Evolutionary conservation across 2,797 vertebrate genomes (phyloP).

Genomic region (Mormyrops boulengeri): DNA sequence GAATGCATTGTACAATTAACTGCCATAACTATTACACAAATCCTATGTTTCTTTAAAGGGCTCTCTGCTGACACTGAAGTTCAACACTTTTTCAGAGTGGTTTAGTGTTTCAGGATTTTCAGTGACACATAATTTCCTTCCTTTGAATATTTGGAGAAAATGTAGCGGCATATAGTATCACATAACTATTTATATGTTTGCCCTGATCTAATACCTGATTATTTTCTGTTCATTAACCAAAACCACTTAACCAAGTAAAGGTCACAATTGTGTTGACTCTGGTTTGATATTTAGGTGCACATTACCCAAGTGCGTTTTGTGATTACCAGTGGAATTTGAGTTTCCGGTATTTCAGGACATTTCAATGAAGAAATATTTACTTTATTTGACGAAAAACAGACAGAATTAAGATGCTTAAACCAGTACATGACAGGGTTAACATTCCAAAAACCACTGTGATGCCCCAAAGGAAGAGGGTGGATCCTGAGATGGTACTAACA

Average conservation of each 20-base stretch:
- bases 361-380: not conserved
- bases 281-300: not conserved
- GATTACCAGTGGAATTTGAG: not conserved
- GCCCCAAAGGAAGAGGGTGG: not conserved
- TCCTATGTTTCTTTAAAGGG: not conserved
- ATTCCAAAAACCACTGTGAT: not conserved
- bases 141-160: not conserved
- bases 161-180: not conserved
- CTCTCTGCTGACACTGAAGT: not conserved
- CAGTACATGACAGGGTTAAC: not conserved
- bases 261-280: not conserved
- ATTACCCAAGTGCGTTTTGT: not conserved
- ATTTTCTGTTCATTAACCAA: not conserved
- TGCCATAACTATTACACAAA: not conserved
- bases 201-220: not conserved
- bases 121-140: not conserved
- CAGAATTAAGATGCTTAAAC: not conserved
- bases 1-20: not conserved
- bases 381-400: not conserved
- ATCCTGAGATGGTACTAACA: constrained; percentile 47
- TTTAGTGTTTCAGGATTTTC: not conserved
- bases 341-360: not conserved
- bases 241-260: not conserved
- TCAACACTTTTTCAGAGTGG: not conserved
- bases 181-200: not conserved